phyloP scores from a whole-genome alignment of 2,888 invertebrate genomes.

The Stratiomys singularior region DNA sequence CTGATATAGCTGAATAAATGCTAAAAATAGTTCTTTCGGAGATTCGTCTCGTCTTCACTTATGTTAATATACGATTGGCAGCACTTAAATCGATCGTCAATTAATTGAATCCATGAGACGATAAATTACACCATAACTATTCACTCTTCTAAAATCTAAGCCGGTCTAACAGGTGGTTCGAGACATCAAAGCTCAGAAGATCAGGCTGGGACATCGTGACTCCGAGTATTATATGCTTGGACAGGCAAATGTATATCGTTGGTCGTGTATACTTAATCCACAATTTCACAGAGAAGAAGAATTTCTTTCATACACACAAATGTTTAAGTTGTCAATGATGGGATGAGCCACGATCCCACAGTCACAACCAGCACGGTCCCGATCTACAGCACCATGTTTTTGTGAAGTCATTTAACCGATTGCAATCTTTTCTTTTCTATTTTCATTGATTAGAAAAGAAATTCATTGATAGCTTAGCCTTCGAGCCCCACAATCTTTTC shows the following conservation, averaged over 20 bases:
- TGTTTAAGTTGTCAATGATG: neutral
- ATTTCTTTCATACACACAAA: neutral
- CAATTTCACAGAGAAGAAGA: neutral
- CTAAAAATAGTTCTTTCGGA: too few species aligned
- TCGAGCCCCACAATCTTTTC: neutral
- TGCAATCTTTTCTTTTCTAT: constrained; percentile 10
- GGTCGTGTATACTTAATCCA: too few species aligned
- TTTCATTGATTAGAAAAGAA: constrained; percentile 34
- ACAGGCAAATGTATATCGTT: too few species aligned
- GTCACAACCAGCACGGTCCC: neutral
- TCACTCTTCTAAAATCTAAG: neutral
- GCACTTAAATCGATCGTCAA: neutral
- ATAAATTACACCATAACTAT: constrained; percentile 15
- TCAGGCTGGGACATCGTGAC: too few species aligned
- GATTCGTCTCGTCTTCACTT: too few species aligned
- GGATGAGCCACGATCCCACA: neutral
- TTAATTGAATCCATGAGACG: constrained; percentile 22
- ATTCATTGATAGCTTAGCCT: constrained; percentile 20
- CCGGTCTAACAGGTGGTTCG: constrained; percentile 25
- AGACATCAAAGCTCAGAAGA: neutral
- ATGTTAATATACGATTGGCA: too few species aligned
- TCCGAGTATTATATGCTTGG: too few species aligned
- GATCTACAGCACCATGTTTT: neutral
- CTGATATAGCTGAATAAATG: too few species aligned
- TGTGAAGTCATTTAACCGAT: neutral